Conservation (phyloP, 2,888 invertebrate genomes). For the Andrena praecox region DNA sequence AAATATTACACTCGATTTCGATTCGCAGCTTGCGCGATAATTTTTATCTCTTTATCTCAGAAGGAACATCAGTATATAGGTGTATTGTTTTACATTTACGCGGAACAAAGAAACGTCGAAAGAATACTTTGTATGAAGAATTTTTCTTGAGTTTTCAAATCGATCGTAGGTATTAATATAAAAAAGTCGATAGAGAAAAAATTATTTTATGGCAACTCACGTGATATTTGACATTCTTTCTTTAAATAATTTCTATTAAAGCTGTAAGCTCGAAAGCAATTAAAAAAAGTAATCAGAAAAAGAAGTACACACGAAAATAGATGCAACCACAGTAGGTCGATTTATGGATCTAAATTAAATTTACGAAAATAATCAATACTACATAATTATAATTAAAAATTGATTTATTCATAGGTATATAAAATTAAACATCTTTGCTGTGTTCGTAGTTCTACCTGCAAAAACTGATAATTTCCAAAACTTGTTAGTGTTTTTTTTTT, state of each 20-base stretch:
- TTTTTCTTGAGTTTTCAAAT: background rate
- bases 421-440: conserved; percentile 1
- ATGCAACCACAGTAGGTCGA: background rate
- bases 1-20: background rate
- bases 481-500: background rate
- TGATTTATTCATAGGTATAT: background rate
- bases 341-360: background rate
- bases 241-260: conserved; percentile 3
- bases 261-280: background rate
- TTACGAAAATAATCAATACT: background rate
- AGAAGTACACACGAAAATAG: background rate
- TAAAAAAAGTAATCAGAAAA: background rate
- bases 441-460: background rate
- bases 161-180: background rate
- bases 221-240: background rate
- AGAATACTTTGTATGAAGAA: no score
- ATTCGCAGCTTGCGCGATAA: background rate
- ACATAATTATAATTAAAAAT: background rate
- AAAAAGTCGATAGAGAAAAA: background rate
- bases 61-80: background rate
- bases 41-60: conserved; percentile 25
- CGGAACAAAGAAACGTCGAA: background rate
- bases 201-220: background rate
- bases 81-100: conserved; percentile 1
- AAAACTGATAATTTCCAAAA: background rate